Percentiles rank a stretch among this genome's conserved stretches.
Conservation (phyloP, 1,140 invertebrate species). For the Heliconius himera region DNA sequence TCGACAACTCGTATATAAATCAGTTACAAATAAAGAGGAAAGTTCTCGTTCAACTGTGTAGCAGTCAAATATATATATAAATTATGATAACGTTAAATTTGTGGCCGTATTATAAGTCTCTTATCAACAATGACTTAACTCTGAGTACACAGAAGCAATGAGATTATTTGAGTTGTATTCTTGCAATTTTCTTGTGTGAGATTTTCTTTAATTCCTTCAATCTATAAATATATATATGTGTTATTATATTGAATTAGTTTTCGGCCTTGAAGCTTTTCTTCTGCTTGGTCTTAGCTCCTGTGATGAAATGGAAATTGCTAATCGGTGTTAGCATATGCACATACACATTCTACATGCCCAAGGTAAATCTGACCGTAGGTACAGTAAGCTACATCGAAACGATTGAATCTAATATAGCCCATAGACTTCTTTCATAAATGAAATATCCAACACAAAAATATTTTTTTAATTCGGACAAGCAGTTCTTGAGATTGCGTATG, state of each 20-base stretch:
- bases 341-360: no score
- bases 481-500: no score
- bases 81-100: slow-evolving; percentile 18
- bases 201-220: neutral
- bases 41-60: neutral
- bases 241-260: no score
- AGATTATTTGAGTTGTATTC: neutral
- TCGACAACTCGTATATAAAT: neutral
- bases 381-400: neutral
- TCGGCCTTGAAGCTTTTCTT: no score
- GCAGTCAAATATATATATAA: slow-evolving; percentile 2
- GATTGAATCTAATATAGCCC: neutral
- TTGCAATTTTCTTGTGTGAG: neutral
- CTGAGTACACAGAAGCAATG: neutral
- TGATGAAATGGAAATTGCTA: no score
- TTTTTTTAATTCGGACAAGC: no score
- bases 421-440: no score
- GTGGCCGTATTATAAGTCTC: neutral
- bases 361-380: no score
- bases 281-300: no score
- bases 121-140: slow-evolving; percentile 15
- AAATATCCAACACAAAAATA: no score
- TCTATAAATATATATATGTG: no score
- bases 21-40: neutral
- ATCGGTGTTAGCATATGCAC: no score